Conservation (phyloP, 2,888 invertebrate genomes). For the Drosophila atripex region DNA sequence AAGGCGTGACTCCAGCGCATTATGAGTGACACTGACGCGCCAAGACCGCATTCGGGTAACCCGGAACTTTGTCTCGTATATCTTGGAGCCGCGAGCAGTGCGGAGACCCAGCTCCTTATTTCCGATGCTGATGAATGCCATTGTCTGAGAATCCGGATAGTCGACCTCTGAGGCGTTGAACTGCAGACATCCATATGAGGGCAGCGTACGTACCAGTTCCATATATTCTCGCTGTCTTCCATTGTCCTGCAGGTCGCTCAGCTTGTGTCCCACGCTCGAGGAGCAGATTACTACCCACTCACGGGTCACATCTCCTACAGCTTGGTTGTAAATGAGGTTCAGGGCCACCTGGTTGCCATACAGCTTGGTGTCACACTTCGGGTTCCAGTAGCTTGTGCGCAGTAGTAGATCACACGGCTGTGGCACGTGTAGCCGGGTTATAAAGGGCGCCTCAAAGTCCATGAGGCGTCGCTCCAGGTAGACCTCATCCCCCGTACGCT, state of each 20-base stretch:
- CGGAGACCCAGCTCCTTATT: slow-evolving; percentile 93
- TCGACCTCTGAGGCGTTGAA: slow-evolving; percentile 90
- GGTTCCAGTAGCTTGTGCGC: slow-evolving; percentile 97
- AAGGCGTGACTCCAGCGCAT: slow-evolving; percentile 69
- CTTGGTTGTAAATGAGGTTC: slow-evolving; percentile 94
- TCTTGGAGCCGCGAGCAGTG: slow-evolving; percentile 86
- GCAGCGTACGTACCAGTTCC: slow-evolving; percentile 91
- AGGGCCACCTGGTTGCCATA: slow-evolving; percentile 92
- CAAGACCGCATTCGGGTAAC: slow-evolving; percentile 98
- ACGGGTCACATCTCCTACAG: slow-evolving; percentile 92
- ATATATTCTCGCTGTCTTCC: slow-evolving; percentile 95
- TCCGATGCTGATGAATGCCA: slow-evolving; percentile 92
- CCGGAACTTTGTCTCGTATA: slow-evolving; percentile 94
- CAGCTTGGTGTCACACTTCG: slow-evolving; percentile 91
- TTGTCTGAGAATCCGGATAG: slow-evolving; percentile 88
- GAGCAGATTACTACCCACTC: slow-evolving; percentile 94
- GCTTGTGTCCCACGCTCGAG: slow-evolving; percentile 87
- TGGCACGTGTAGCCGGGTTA: slow-evolving; percentile 90
- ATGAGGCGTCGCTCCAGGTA: slow-evolving; percentile 94
- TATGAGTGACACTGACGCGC: slow-evolving; percentile 95
- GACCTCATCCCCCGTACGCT: slow-evolving; percentile 82
- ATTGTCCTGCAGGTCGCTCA: slow-evolving; percentile 89
- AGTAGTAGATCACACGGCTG: slow-evolving; percentile 92
- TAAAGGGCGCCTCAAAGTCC: slow-evolving; percentile 98
- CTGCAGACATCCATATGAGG: slow-evolving; percentile 95